Evolutionary conservation across 1,140 invertebrate genomes (phyloP), one percentile per base, ranked within the genome.

Genomic region (Fopius arisanus): DNA sequence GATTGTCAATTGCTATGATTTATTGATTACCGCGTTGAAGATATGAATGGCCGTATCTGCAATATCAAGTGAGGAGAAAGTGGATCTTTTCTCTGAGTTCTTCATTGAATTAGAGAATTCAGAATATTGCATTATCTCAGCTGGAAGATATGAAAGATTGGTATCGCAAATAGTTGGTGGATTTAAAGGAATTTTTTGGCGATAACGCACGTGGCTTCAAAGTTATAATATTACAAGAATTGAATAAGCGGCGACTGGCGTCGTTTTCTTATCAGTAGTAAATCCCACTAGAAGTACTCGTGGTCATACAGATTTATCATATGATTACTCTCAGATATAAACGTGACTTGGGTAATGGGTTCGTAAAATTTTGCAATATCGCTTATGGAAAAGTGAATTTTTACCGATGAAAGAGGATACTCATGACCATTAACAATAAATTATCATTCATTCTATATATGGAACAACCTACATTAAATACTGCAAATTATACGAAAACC

Each of bases 361-460:
- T 37, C 9, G 33, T 1, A 37, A 37, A 37, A 37, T 9, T 3
- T 4, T 33, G 31, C 3, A 33, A 33, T 33, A 12, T 37, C 7
- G 33, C n/a, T 37, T 1, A 3, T 37, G 33, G 41, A 14, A 43
- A 14, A 43, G 19, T 14, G 9, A 41, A 41, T 33, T 43, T 14
- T 31, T 9, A 40, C 37, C n/a, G 9, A 23, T 68, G 3, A 12
- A 68, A 4, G 19, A 14, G 21, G 21, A 12, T 48, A 68, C 33
- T 68, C 14, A 23, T 51, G 48, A 14, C 19, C 43, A 54, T 51
- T 69, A 16, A 69, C 26, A 31, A 54, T 51, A 69, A 69, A 69
- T 69, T 69, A 54, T 28, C 67, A 69, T 43, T 69, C 43, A 69
- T 69, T n/a, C 67, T 69, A 23, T 23, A 69, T 69, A 69, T 69